These are phyloP conservation scores for Passer domesticus DNA, from an alignment of 2,113 vertebrate genomes.

Conservation along the genomic window DNA sequence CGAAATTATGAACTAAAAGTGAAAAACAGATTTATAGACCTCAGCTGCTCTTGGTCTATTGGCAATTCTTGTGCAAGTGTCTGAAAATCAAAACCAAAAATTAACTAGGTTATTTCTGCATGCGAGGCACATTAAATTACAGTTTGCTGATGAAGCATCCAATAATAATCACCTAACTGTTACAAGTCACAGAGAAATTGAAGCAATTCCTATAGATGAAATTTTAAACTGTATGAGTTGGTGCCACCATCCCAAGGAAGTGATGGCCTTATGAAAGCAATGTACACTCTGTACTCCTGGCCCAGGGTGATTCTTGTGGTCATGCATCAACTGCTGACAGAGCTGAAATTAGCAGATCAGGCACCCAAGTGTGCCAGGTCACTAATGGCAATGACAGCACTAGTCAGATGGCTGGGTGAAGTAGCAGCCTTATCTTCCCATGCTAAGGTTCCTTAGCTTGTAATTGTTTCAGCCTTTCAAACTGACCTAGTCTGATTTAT, in stretches of 20 bases:
- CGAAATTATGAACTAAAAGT: background rate
- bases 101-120: background rate
- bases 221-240: background rate
- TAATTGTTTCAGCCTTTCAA: background rate
- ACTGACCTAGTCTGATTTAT: background rate
- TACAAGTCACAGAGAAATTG: background rate
- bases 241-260: background rate
- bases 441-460: background rate
- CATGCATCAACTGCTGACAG: background rate
- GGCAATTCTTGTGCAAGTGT: background rate
- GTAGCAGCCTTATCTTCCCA: background rate
- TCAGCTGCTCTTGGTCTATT: background rate
- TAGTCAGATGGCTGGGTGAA: background rate
- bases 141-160: background rate
- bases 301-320: background rate
- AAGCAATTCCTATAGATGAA: background rate
- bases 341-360: background rate
- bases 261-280: background rate
- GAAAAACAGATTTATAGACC: background rate
- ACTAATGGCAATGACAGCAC: background rate
- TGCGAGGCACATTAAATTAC: background rate
- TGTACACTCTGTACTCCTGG: background rate
- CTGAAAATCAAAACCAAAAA: background rate
- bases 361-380: background rate
- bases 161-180: background rate